Evolutionary conservation across 2,113 vertebrate species (phyloP).

Genomic region (Diglossa brunneiventris): DNA sequence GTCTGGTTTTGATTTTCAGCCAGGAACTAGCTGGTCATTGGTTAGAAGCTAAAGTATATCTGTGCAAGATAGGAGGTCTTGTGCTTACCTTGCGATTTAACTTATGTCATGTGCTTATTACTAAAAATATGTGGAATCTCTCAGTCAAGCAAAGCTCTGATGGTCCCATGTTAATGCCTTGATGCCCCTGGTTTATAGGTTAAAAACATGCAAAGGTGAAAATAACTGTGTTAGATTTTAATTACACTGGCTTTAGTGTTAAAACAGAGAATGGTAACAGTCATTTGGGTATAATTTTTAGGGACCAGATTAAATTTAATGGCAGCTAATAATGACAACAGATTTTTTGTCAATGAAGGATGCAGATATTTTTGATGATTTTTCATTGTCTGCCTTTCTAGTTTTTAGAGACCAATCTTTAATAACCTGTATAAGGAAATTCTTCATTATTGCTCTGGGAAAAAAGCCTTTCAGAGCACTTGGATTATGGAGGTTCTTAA

Average conservation of each 20-base stretch:
- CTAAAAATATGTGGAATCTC: neutral
- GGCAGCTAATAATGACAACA: neutral
- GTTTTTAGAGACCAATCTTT: neutral
- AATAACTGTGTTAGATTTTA: neutral
- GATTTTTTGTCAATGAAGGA: neutral
- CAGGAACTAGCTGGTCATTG: constrained; percentile 3
- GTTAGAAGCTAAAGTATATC: neutral
- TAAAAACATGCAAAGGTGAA: neutral
- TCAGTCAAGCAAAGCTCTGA: neutral
- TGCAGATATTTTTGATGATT: neutral
- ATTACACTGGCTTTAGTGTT: neutral
- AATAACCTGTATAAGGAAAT: neutral
- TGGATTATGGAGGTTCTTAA: neutral
- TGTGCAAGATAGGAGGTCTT: neutral
- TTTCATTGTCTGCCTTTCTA: neutral
- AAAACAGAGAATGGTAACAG: neutral
- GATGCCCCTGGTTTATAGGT: neutral
- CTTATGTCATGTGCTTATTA: neutral
- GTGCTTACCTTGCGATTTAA: too few species aligned
- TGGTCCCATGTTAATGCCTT: neutral
- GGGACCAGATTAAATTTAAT: neutral
- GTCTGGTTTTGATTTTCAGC: constrained; percentile 6
- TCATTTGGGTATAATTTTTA: neutral
- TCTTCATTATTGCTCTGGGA: neutral
- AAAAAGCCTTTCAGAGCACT: neutral